Percentiles rank a stretch among this genome's conserved stretches.
Conservation (phyloP, 1,140 invertebrate genomes). For the Asbolus verrucosus region DNA sequence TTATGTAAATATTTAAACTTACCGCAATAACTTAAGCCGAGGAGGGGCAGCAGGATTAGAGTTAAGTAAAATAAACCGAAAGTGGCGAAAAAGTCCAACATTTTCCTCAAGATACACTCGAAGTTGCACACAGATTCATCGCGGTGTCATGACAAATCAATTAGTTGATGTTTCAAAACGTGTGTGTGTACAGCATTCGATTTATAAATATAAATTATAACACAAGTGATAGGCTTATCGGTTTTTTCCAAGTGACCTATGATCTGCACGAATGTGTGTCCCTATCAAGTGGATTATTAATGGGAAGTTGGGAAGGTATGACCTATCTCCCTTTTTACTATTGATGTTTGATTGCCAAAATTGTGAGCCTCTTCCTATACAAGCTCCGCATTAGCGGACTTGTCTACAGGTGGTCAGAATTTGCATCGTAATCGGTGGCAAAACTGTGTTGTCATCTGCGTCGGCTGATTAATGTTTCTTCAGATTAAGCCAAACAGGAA, state of each 20-base stretch:
- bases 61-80: slow-evolving; percentile 52
- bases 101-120: slow-evolving; percentile 38
- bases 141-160: slow-evolving; percentile 2
- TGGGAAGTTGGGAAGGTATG: too few species aligned
- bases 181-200: too few species aligned
- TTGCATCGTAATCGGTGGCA: too few species aligned
- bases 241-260: slow-evolving; percentile 12
- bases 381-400: too few species aligned
- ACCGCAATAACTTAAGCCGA: slow-evolving; percentile 51
- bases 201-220: slow-evolving; percentile 37
- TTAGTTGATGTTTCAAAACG: not conserved
- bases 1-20: slow-evolving; percentile 29
- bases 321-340: too few species aligned
- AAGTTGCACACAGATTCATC: not conserved
- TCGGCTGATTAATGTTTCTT: too few species aligned
- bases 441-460: too few species aligned
- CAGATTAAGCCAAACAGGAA: too few species aligned
- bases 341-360: too few species aligned
- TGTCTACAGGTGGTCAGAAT: too few species aligned
- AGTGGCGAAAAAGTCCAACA: slow-evolving; percentile 54
- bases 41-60: slow-evolving; percentile 46
- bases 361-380: too few species aligned
- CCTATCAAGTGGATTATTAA: not conserved
- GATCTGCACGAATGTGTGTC: slow-evolving; percentile 21
- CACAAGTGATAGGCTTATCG: slow-evolving; percentile 33